These are phyloP conservation scores for Porites australiensis DNA, from an alignment of 64 coral and sea anemone species.

Conservation along the genomic window DNA sequence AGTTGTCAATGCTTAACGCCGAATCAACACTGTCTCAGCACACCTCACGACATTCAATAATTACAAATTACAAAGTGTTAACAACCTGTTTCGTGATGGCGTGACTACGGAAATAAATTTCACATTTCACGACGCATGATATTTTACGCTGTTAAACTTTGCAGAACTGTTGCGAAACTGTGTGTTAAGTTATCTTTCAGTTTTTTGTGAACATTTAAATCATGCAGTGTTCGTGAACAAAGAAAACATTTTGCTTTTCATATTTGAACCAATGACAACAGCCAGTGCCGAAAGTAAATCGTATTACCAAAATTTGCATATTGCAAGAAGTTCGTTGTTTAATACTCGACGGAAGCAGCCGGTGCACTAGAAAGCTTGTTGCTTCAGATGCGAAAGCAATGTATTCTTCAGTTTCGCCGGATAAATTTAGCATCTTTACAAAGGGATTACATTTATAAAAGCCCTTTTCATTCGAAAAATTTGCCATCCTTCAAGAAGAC, in stretches of 20 bases:
- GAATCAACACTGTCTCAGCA: no score
- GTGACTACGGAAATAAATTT: no score
- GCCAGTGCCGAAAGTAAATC: neutral
- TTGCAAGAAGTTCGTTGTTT: constrained; percentile 28
- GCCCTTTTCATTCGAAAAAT: neutral
- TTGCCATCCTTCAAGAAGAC: neutral
- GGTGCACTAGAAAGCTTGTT: neutral
- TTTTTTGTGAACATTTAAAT: neutral
- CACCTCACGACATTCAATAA: no score
- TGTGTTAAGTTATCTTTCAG: neutral
- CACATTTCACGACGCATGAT: no score
- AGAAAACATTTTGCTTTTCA: neutral
- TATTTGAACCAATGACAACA: neutral
- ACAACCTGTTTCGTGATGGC: no score
- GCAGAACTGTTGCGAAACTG: neutral
- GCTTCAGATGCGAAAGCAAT: neutral
- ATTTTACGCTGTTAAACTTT: neutral
- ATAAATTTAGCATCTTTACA: constrained; percentile 21
- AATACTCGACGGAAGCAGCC: neutral
- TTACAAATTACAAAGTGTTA: no score
- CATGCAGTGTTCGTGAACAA: neutral
- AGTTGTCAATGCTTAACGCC: no score
- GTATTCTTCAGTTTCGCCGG: neutral
- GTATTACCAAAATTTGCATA: constrained; percentile 29
- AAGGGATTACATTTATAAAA: neutral